These are phyloP conservation scores for Oryzias celebensis DNA, from an alignment of 2,113 vertebrate species.

Conservation along the genomic window DNA sequence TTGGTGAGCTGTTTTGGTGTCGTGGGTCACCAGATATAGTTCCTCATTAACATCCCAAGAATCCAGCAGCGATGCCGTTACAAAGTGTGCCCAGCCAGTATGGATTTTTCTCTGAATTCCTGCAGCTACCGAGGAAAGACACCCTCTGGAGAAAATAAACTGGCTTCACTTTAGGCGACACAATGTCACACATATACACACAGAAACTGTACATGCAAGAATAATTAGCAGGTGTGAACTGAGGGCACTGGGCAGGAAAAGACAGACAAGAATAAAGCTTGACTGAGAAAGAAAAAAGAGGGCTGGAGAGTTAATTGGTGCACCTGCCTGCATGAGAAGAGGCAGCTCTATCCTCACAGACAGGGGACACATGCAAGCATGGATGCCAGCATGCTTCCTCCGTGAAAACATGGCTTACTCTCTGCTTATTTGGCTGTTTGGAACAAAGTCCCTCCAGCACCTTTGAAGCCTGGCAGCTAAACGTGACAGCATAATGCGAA, in stretches of 20 bases:
- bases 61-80: constrained; percentile 25
- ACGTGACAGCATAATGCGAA: constrained; percentile 3
- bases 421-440: not conserved
- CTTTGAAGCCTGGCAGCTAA: constrained; percentile 8
- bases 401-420: not conserved
- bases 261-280: not conserved
- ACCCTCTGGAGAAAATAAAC: constrained; percentile 35
- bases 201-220: constrained; percentile 9
- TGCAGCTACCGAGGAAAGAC: constrained; percentile 5
- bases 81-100: constrained; percentile 14
- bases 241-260: constrained; percentile 49
- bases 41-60: constrained; percentile 48
- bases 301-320: constrained; percentile 64
- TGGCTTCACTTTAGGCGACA: constrained; percentile 39
- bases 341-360: constrained; percentile 46
- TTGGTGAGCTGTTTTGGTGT: not conserved
- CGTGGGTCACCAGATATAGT: not conserved
- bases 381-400: constrained; percentile 9
- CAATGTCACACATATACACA: constrained; percentile 27
- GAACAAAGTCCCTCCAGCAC: constrained; percentile 5
- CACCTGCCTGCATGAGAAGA: constrained; percentile 51
- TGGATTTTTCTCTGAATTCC: constrained; percentile 3
- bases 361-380: constrained; percentile 1
- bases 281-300: constrained; percentile 18
- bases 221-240: constrained; percentile 67